phyloP scores from a whole-genome alignment of 2,797 vertebrate species.

The Cetoscarus ocellatus region DNA sequence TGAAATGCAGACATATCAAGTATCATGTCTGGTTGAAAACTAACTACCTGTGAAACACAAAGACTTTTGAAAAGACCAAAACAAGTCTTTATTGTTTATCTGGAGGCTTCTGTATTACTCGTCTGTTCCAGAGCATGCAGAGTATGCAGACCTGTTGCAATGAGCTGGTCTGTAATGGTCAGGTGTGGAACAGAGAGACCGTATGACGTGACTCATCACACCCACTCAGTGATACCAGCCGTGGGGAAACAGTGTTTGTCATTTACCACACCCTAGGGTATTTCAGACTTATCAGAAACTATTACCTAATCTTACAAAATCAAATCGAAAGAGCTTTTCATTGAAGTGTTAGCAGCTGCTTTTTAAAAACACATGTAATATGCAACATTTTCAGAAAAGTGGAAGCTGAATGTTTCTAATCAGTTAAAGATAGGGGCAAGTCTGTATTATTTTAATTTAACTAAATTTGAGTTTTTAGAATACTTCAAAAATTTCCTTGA shows the following conservation, averaged over 20 bases:
- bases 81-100: neutral
- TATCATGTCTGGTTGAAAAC: neutral
- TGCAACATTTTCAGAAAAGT: no score
- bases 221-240: conserved; percentile 38
- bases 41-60: neutral
- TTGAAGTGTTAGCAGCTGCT: no score
- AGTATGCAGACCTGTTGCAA: neutral
- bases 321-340: no score
- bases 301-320: conserved; percentile 2
- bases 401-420: no score
- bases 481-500: no score
- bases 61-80: neutral
- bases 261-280: conserved; percentile 13
- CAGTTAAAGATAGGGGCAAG: no score
- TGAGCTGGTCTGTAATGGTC: neutral
- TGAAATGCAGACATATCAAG: neutral
- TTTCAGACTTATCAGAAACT: neutral
- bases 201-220: conserved; percentile 51
- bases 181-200: neutral
- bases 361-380: no score
- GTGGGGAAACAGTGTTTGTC: conserved; percentile 35
- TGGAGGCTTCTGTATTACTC: neutral
- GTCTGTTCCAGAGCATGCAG: neutral
- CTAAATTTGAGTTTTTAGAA: no score
- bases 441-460: no score